Conservation (phyloP, 2,113 vertebrate species). For the Hiodon tergisus region DNA sequence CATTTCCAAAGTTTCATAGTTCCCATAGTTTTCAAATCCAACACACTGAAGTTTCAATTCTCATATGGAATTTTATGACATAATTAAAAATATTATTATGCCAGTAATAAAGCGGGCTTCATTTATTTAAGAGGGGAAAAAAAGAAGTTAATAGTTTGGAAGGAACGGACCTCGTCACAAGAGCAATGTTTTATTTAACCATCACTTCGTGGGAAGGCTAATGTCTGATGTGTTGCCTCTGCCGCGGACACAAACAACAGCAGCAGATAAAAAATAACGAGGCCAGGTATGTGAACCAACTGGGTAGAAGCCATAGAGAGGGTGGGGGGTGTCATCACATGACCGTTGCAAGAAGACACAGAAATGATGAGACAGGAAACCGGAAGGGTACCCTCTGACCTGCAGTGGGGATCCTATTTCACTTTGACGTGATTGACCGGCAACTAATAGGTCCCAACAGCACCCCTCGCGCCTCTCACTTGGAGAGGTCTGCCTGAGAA, state of each 20-base stretch:
- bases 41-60: too few relatives aligned
- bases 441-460: not conserved
- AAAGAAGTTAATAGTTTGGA: not conserved
- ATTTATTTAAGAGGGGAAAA: not conserved
- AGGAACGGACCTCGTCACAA: not conserved
- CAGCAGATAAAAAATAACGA: not conserved
- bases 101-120: too few relatives aligned
- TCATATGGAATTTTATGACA: too few relatives aligned
- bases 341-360: constrained; percentile 58
- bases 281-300: not conserved
- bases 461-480: not conserved
- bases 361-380: constrained; percentile 66
- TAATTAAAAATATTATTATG: too few relatives aligned
- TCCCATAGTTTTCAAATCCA: too few relatives aligned
- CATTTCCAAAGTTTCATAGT: too few relatives aligned
- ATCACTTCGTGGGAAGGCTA: not conserved
- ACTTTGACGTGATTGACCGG: constrained; percentile 18
- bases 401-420: constrained; percentile 34
- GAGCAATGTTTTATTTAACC: not conserved
- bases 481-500: constrained; percentile 9
- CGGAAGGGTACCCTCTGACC: constrained; percentile 65
- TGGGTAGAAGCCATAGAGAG: not conserved
- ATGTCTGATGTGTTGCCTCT: constrained; percentile 1
- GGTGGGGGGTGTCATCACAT: not conserved
- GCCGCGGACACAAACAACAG: not conserved